These are phyloP conservation scores for Fulmarus glacialis DNA, from an alignment of 2,113 vertebrate species.

Conservation along the genomic window DNA sequence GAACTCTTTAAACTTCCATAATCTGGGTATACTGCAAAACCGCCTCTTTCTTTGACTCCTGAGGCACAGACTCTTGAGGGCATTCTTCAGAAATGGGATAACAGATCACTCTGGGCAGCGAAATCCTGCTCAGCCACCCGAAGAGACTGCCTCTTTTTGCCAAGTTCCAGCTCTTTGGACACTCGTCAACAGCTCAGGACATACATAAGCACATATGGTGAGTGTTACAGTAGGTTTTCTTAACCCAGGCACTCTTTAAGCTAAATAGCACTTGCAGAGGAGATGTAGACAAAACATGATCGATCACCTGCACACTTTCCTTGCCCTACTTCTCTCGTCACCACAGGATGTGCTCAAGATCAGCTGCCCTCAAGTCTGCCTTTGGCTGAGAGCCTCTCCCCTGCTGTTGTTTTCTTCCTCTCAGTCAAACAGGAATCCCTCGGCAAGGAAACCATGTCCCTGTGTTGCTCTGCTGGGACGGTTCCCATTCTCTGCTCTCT, in stretches of 20 bases:
- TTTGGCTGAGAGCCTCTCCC: not conserved
- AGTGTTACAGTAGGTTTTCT: not conserved
- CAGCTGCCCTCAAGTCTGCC: not conserved
- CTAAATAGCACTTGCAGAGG: not conserved
- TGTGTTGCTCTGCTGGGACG: not conserved
- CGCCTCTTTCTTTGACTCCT: not conserved
- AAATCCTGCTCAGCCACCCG: not conserved
- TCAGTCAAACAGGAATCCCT: not conserved
- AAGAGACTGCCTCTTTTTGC: not conserved
- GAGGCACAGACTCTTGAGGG: not conserved
- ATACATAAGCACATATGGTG: not conserved
- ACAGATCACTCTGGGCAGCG: not conserved
- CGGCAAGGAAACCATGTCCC: not conserved
- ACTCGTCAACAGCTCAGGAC: not conserved
- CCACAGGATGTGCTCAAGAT: not conserved
- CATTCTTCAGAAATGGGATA: not conserved
- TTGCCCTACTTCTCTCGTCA: not conserved
- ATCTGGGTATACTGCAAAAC: not conserved
- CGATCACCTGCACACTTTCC: not conserved
- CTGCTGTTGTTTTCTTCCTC: constrained; percentile 40
- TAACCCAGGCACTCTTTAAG: not conserved
- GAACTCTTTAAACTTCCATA: not conserved
- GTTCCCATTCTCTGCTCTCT: not conserved
- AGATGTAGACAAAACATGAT: not conserved
- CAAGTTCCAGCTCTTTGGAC: constrained; percentile 5